A percentile compares a stretch with the other conserved stretches of the same genome.
Conservation (phyloP, 2,888 invertebrate genomes). For the Drosophila maculinotata region DNA sequence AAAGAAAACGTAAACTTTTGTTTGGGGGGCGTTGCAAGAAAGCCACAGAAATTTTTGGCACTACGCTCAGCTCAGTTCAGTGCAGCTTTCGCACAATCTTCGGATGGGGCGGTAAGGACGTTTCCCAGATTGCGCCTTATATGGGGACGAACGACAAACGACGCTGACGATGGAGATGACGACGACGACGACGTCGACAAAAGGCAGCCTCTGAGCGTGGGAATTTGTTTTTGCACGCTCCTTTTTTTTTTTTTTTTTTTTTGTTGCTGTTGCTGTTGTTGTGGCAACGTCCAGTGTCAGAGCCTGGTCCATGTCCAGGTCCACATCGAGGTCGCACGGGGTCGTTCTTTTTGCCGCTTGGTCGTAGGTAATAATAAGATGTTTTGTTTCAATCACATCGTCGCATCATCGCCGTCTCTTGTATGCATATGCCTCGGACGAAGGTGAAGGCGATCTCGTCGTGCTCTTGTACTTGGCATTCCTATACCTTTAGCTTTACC, state of each 20-base stretch:
- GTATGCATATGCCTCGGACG: constrained; percentile 46
- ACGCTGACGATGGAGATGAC: constrained; percentile 11
- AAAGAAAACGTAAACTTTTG: constrained; percentile 29
- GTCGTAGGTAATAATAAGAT: constrained; percentile 77
- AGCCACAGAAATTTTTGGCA: constrained; percentile 66
- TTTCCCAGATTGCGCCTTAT: constrained; percentile 73
- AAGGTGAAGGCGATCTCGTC: constrained; percentile 43
- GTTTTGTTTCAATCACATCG: constrained; percentile 81
- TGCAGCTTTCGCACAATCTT: constrained; percentile 47
- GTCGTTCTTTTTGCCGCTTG: constrained; percentile 64
- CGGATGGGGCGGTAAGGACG: constrained; percentile 69
- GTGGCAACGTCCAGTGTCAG: constrained; percentile 31
- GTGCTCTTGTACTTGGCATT: constrained; percentile 30
- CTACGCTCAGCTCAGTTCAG: constrained; percentile 6
- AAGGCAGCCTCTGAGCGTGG: constrained; percentile 71
- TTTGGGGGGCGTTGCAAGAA: constrained; percentile 50
- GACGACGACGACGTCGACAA: constrained; percentile 61
- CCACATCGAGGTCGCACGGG: constrained; percentile 76
- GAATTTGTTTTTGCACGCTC: constrained; percentile 75
- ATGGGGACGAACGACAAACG: constrained; percentile 52
- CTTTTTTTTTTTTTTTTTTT: constrained; percentile 32
- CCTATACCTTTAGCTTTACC: constrained; percentile 25
- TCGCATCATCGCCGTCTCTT: constrained; percentile 62
- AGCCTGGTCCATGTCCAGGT: constrained; percentile 40
- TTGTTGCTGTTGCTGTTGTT: constrained; percentile 18